Evolutionary conservation across 37 sponge, comb jelly and placozoan species (phyloP), one percentile per base, ranked within the genome.

Genomic region (Hormiphora californensis): DNA sequence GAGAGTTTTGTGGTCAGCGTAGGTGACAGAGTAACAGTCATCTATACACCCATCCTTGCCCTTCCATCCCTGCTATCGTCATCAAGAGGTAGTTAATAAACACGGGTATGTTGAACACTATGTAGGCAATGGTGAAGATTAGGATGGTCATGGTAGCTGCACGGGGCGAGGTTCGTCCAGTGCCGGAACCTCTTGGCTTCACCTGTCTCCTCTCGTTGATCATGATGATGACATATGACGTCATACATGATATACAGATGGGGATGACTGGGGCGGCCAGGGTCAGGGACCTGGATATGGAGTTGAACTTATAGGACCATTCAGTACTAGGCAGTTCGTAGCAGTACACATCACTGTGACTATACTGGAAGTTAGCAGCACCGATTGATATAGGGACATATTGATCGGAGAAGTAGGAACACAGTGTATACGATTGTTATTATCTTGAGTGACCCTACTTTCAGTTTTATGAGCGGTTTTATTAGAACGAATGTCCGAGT

Each of bases 231-330:
- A 19, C n/a, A 46, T 73, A 73, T 22, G 81, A 73, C 28, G 81
- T 73, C 27, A 46, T 33, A 36, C 81, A 73, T 23, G 46, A 43
- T 22, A 73, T 73, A 40, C 81, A 73, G 44, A 73, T 73, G 81
- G 81, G 81, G 35, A 73, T 73, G 3, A 73, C 81, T 19, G 81
- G 81, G 21, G 81, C 81, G 43, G 81, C 81, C 38, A 73, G 44
- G 38, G 81, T 73, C 46, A 73, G 81, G n/a, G 81, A 73, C 28
- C 81, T 43, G 4, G 81, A 73, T 1, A 73, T 73, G 46, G 81
- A 73, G 81, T 73, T 73, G 81, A 73, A 73, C 81, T 73, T 73
- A 17, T 73, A 73, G 46, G 36, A 32, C 81, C 81, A 73, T 23
- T 73, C 81, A 5, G 81, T 46, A 11, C 46, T 73, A 0, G 81